Evolutionary conservation across 2,888 invertebrate genomes (phyloP).

Genomic region (Linyphia triangularis): DNA sequence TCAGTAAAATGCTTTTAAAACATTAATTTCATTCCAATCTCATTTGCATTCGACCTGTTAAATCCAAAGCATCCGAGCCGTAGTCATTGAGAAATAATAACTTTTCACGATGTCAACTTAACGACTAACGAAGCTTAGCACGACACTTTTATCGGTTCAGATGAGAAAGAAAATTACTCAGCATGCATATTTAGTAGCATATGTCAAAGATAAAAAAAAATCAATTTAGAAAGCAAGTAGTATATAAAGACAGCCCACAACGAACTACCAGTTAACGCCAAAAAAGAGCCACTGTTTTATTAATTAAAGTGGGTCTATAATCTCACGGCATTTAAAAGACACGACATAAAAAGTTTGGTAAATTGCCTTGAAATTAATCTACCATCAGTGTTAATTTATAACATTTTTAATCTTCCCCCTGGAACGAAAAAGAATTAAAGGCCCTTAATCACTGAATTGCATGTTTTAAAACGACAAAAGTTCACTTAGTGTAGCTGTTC

Average conservation of each 20-base stretch:
- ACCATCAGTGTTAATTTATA: constrained; percentile 54
- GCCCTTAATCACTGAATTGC: constrained; percentile 49
- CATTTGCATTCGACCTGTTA: too few relatives aligned
- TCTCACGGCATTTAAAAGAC: constrained; percentile 26
- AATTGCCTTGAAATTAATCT: constrained; percentile 52
- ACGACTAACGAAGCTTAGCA: constrained; percentile 41
- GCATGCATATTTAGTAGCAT: constrained; percentile 36
- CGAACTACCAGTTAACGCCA: constrained; percentile 33
- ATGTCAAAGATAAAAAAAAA: constrained; percentile 27
- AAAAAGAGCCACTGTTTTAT: constrained; percentile 15
- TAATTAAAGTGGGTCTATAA: constrained; percentile 48
- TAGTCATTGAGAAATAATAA: constrained; percentile 19
- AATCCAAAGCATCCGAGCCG: too few relatives aligned
- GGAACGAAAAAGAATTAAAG: constrained; percentile 47
- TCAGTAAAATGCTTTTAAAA: too few relatives aligned
- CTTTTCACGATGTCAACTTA: constrained; percentile 35
- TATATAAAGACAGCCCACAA: constrained; percentile 25
- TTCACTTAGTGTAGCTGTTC: neutral
- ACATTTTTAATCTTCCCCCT: constrained; percentile 55
- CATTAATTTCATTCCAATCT: too few relatives aligned
- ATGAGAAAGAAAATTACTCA: neutral
- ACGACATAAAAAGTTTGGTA: neutral
- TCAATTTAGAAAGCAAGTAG: constrained; percentile 19
- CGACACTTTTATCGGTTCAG: constrained; percentile 37
- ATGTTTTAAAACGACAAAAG: constrained; percentile 14